Conservation (phyloP, 1,140 invertebrate species). For the Conopomorpha cramerella region DNA sequence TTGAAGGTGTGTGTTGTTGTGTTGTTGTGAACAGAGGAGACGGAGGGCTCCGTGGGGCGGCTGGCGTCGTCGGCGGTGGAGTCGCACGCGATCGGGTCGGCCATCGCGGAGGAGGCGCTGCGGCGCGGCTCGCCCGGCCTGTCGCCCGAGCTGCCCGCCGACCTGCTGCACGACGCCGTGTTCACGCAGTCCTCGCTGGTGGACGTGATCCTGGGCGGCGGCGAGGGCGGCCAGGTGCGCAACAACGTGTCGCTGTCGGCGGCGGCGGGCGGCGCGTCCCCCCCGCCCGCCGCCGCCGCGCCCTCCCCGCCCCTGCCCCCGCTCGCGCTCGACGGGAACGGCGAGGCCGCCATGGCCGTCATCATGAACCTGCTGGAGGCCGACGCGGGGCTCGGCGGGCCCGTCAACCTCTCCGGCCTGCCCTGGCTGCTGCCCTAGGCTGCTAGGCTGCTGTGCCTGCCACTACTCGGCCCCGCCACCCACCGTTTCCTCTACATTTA, state of each 20-base stretch:
- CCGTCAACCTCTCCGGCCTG: conserved; percentile 84
- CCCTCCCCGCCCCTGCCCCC: conserved; percentile 16
- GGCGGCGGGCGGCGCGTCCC: conserved; percentile 14
- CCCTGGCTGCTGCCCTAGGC: conserved; percentile 83
- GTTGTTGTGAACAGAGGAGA: no score
- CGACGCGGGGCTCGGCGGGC: conserved; percentile 65
- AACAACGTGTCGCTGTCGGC: conserved; percentile 46
- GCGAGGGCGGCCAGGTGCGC: conserved; percentile 18
- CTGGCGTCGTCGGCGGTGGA: conserved; percentile 76
- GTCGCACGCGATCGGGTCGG: conserved; percentile 78
- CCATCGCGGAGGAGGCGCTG: conserved; percentile 76
- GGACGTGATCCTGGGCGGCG: conserved; percentile 25
- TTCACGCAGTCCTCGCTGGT: conserved; percentile 25
- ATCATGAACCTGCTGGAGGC: conserved; percentile 91
- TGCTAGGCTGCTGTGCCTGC: no score
- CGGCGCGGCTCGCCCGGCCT: conserved; percentile 56
- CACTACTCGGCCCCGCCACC: no score
- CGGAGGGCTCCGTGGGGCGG: conserved; percentile 66
- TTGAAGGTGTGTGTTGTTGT: no score
- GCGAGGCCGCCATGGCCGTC: conserved; percentile 90
- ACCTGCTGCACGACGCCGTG: conserved; percentile 27
- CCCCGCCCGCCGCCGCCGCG: conserved; percentile 7
- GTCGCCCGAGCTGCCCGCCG: conserved; percentile 25
- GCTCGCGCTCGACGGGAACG: conserved; percentile 73
- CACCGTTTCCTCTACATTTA: no score